Evolutionary conservation across 2,888 invertebrate genomes (phyloP).

Genomic region (Ectemnius continuus): DNA sequence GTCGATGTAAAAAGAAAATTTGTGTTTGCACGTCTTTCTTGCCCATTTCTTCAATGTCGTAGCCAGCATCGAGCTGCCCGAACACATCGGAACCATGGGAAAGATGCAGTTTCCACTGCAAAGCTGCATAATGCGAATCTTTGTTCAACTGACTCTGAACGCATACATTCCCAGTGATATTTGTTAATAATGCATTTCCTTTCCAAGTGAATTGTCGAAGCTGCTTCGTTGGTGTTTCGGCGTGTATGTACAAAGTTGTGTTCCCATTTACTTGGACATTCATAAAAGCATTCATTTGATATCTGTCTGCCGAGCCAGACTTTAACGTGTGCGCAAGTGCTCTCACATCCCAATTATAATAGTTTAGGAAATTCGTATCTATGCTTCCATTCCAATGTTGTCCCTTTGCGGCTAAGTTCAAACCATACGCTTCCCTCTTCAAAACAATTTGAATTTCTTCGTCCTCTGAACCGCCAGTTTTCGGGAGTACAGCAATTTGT

Average conservation of each 20-base stretch:
- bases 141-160: conserved; percentile 74
- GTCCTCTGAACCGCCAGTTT: neutral
- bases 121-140: conserved; percentile 77
- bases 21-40: conserved; percentile 78
- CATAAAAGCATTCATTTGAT: conserved; percentile 61
- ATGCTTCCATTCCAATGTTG: conserved; percentile 52
- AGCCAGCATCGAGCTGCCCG: conserved; percentile 71
- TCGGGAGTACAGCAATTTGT: conserved; percentile 47
- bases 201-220: conserved; percentile 75
- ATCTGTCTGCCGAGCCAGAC: conserved; percentile 21
- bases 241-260: conserved; percentile 69
- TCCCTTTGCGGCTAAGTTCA: conserved; percentile 44
- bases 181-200: conserved; percentile 72
- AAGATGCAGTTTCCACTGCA: conserved; percentile 80
- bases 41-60: conserved; percentile 66
- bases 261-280: conserved; percentile 71
- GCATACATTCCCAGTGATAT: conserved; percentile 70
- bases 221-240: conserved; percentile 77
- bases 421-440: conserved; percentile 53
- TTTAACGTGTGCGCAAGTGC: conserved; percentile 27
- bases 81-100: conserved; percentile 74
- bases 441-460: conserved; percentile 53
- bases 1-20: conserved; percentile 80
- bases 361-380: conserved; percentile 61
- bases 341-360: conserved; percentile 68